Base-by-base conservation (phyloP, 1,140 invertebrate species). In the Grapholita molesta region DNA sequence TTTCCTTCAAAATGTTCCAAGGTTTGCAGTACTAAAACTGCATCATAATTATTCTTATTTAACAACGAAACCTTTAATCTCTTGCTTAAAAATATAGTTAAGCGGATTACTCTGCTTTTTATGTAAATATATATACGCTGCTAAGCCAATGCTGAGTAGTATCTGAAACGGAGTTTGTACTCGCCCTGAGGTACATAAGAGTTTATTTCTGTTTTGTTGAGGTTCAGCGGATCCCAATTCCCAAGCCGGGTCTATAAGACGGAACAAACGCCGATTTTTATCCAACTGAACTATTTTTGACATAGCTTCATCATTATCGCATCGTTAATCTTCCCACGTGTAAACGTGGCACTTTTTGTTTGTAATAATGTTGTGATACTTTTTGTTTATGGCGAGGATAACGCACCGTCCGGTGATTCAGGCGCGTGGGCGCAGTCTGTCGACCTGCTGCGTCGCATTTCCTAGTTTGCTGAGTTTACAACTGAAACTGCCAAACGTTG, bases 261-360 rank as follows among this genome's bases (percentile, higher is more conserved):
- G n/a, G n/a, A n/a, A n/a, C n/a, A n/a, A n/a, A n/a, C n/a, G n/a
- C n/a, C n/a, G n/a, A n/a, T n/a, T n/a, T n/a, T n/a, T n/a, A n/a
- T n/a, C n/a, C n/a, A 33, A 38, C 65, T 71, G 68, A 61, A 70
- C 68, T 38, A 77, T 70, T 73, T 77, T 74, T 68, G 23, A 64
- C 70, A 69, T 61, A 38, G 48, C 65, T 48, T 55, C 57, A 72
- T 70, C 70, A 72, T 69, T 24, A 57, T 25, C 53, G 53, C 11
- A 8, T 57, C 25, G 53, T 57, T 25, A 57, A 15, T 57, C 53
- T 11, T 57, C 53, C 18, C 65, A 66, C 28, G 18, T 55, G 32
- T 48, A 53, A 38, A 42, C 38, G 38, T 18, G n/a, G 21, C 4
- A 48, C 23, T 70, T 72, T 72, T 70, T 74, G 72, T 70, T 74